Base-by-base conservation (phyloP, 2,797 vertebrate genomes). In the Danio jaintianensis region DNA sequence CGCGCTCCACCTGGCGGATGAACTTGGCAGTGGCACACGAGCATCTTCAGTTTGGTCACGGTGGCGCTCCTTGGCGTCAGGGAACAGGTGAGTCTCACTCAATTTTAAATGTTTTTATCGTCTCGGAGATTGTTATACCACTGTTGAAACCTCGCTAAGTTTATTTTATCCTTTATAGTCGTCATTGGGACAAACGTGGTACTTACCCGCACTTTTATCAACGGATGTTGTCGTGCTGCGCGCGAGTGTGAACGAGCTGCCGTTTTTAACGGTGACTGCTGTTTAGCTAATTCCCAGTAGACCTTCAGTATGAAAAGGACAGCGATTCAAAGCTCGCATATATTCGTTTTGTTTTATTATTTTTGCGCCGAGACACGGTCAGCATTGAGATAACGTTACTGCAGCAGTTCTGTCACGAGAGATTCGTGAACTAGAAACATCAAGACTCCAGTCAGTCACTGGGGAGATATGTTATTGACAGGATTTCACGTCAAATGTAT, bases 1-100 rank as follows among this genome's bases (percentile, higher is more conserved):
- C 90, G 84, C 73, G 92, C 93, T 83, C 93, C 93, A 87, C 85
- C 93, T 92, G 87, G 83, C 74, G 91, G 92, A 74, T 12, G 72
- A 47, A 63, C 53, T 72, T 66, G 47, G 78, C 74, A 81, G 4
- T 75, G 78, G 80, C 68, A 84, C 82, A 85, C 74, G 85, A 86
- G 82, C 87, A 87, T 83, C 90, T 85, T 89, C 87, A 83, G 47
- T 85, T 47, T 66, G 71, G 83, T 90, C 79, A 87, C 85, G 80
- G 38, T 55, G 77, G 78, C 82, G 36, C 70, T 71, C 85, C 55
- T 88, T 86, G 80, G 43, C 40, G 76, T 29, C 42, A 83, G 68
- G 12, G 85, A 84, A 80, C 90, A 94, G 94, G 94, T 94, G 90
- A 93, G 92, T 1, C 2, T 9, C 45, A 42, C 42, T 12, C 47